A percentile compares a stretch with the other conserved stretches of the same genome.
Evolutionary conservation across 2,113 vertebrate genomes (phyloP).

Genomic region (Psettodes erumei): DNA sequence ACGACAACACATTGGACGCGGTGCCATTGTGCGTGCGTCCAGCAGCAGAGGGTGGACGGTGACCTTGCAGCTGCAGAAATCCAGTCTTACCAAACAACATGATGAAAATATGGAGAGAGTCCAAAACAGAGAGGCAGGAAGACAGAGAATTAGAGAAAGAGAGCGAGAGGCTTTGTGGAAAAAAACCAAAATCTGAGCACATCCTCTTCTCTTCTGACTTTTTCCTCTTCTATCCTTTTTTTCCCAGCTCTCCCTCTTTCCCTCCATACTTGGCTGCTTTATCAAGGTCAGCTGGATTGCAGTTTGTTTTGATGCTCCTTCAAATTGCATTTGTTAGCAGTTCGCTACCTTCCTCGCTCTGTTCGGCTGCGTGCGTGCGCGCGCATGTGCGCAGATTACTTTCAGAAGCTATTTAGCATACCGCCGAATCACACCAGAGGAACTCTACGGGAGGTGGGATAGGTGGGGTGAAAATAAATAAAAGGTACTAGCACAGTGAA

Average conservation of each 20-base stretch:
- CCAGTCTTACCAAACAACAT: constrained; percentile 32
- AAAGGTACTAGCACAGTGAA: constrained; percentile 10
- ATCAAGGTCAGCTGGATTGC: constrained; percentile 55
- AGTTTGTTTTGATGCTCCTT: constrained; percentile 42
- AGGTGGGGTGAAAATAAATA: constrained; percentile 19
- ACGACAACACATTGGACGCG: constrained; percentile 46
- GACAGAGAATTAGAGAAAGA: background rate
- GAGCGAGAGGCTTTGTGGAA: background rate
- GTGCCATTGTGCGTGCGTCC: constrained; percentile 6
- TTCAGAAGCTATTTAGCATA: constrained; percentile 42
- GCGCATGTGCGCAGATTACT: constrained; percentile 5
- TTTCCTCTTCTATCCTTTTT: background rate
- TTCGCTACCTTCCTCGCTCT: background rate
- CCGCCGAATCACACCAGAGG: constrained; percentile 22
- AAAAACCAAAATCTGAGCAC: constrained; percentile 19
- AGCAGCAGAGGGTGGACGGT: constrained; percentile 1
- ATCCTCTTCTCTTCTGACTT: constrained; percentile 3
- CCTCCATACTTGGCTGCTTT: constrained; percentile 39
- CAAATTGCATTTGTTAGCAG: constrained; percentile 54
- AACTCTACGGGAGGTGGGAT: constrained; percentile 21
- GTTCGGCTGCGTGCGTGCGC: background rate
- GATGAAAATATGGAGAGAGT: constrained; percentile 44
- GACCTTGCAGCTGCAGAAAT: constrained; percentile 57
- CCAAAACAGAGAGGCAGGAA: constrained; percentile 39
- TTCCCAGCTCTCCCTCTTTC: constrained; percentile 12